These are phyloP conservation scores for Lissonota sp. DNA, from an alignment of 2,888 invertebrate species.

Conservation along the genomic window DNA sequence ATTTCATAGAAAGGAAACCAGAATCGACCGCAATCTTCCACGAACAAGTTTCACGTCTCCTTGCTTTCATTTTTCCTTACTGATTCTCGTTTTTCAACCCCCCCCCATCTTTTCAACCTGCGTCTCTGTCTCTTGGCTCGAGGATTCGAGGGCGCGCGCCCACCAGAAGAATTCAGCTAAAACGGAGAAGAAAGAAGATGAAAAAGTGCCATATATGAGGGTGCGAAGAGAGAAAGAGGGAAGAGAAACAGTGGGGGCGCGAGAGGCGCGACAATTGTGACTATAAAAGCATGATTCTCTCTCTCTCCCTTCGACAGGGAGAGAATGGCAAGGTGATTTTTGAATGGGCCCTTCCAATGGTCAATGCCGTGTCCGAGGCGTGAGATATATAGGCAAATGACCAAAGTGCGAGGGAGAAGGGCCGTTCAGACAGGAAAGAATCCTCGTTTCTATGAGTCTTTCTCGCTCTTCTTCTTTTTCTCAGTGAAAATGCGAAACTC, in stretches of 20 bases:
- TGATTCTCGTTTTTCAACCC: slow-evolving; percentile 32
- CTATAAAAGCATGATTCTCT: slow-evolving; percentile 47
- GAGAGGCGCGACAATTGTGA: slow-evolving; percentile 46
- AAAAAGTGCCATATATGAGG: slow-evolving; percentile 34
- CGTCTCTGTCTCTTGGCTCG: slow-evolving; percentile 29
- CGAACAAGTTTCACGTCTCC: slow-evolving; percentile 50
- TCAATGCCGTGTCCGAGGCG: slow-evolving; percentile 78
- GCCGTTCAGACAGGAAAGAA: slow-evolving; percentile 56
- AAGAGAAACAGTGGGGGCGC: slow-evolving; percentile 59
- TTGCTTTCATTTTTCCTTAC: slow-evolving; percentile 23
- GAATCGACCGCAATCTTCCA: slow-evolving; percentile 51
- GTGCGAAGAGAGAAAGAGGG: slow-evolving; percentile 29
- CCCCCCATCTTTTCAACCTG: background rate
- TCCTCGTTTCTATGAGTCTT: slow-evolving; percentile 51
- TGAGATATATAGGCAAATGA: slow-evolving; percentile 70
- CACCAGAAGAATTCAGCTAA: slow-evolving; percentile 27
- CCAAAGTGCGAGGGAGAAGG: slow-evolving; percentile 21
- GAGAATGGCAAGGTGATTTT: slow-evolving; percentile 75
- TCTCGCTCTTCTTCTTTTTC: slow-evolving; percentile 25
- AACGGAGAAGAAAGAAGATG: slow-evolving; percentile 24
- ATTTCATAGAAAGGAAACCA: slow-evolving; percentile 47
- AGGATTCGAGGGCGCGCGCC: slow-evolving; percentile 39
- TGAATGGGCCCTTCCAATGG: slow-evolving; percentile 74
- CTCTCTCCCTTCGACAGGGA: slow-evolving; percentile 75
- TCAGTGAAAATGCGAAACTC: slow-evolving; percentile 75